A percentile compares a stretch with the other conserved stretches of the same genome.
Evolutionary conservation across 2,113 vertebrate species (phyloP).

Genomic region (Cryptotis parvus): DNA sequence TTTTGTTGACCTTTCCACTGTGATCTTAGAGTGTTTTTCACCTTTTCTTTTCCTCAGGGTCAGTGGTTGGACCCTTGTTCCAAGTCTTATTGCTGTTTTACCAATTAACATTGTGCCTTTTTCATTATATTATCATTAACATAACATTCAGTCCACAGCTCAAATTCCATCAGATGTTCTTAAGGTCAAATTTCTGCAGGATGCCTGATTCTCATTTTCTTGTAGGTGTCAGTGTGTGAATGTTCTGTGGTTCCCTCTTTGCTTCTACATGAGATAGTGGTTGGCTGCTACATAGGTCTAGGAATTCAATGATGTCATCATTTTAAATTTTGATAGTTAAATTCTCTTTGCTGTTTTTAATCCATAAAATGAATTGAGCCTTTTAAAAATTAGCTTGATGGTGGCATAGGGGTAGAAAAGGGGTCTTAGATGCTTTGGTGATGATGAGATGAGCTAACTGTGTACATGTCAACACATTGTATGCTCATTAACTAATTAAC

Average conservation of each 20-base stretch:
- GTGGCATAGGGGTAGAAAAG: no score
- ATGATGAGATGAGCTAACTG: no score
- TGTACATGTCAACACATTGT: no score
- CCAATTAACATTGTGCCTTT: background rate
- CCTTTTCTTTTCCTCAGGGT: background rate
- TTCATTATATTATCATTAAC: background rate
- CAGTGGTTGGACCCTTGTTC: background rate
- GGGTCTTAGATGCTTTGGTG: no score
- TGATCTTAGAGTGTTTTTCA: background rate
- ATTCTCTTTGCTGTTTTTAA: background rate
- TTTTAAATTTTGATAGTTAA: background rate
- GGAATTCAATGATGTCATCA: background rate
- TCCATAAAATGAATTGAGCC: background rate
- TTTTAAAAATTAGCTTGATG: background rate
- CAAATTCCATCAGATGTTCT: no score
- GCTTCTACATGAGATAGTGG: background rate
- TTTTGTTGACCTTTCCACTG: background rate
- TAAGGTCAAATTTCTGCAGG: background rate
- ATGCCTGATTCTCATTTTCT: background rate
- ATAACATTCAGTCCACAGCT: background rate
- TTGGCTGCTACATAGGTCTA: background rate
- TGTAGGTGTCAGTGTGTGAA: no score
- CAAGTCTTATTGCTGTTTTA: background rate
- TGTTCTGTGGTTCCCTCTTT: background rate
- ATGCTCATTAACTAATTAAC: no score